Evolutionary conservation across 1,140 invertebrate genomes (phyloP), one percentile per base, ranked within the genome.

Genomic region (Calliphora vicina): DNA sequence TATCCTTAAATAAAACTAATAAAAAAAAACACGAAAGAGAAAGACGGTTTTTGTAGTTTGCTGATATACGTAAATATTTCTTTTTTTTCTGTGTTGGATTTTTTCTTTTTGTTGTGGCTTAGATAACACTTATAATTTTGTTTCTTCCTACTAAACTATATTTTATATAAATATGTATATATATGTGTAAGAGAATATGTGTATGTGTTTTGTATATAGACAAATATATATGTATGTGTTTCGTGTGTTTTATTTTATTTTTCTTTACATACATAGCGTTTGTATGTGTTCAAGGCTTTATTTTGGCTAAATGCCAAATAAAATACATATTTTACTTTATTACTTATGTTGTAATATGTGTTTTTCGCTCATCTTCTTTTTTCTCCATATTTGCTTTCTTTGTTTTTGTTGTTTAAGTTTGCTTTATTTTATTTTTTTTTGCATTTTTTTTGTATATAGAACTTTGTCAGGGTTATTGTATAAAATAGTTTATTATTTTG

Each of bases 291-390:
- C 74, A 78, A 78, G 74, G 35, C n/a, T 78, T 78, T 45, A 78
- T 78, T 78, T 78, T 78, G 74, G 74, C 74, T 43, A 43, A 43
- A 78, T 78, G 74, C 74, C 74, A 78, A 78, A 78, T 78, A 78
- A 43, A 78, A 78, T 78, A 35, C 35, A 35, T 35, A 78, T 78
- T 78, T 78, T 78, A 78, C 74, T 78, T 78, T 43, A 78, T 78
- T 78, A 78, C 74, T 78, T 78, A 43, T 78, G 74, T 78, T 43
- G 35, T 78, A 74, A 74, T 74, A 74, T 74, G 72, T 35, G 27
- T 78, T 43, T 43, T 78, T 35, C 35, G 10, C 35, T 35, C 35
- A 35, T 35, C 35, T 23, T 43, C n/a, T 43, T 67, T 23, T 67
- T 23, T 67, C 10, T 67, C 3, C 10, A 67, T 67, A 23, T 67